Base-by-base conservation (phyloP, 2,888 invertebrate genomes). In the Dryococelus australis region DNA sequence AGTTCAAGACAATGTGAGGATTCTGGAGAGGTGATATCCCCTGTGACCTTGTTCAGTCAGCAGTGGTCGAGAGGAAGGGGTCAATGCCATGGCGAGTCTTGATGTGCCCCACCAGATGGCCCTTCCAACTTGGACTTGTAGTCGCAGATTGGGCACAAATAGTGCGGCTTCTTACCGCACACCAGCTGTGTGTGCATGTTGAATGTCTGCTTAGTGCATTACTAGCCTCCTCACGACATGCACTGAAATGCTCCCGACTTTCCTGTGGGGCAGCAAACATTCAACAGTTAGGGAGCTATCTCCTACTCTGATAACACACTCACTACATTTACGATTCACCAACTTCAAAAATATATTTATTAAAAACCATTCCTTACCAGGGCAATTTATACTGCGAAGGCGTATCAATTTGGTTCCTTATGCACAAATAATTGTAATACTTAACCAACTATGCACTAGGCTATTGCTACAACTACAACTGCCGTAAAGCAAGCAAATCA, bases 161-260 rank as follows among this genome's bases (percentile, higher is more conserved):
- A 91, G 87, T 90, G 90, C 12, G 91, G 91, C 86, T 91, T 90
- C 86, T 90, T 90, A 9, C 91, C 91, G 88, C 91, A 91, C 86
- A 91, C 91, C 85, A 90, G 89, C 84, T 88, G 89, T 86, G 87
- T 88, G 88, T 91, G 91, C 24, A 90, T 87, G 78, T 88, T 88
- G 43, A 91, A 87, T 47, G 89, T 87, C 65, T 53, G 65, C 90
- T 91, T 78, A 28, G 91, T 91, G 86, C 91, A 91, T 87, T 90
- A 91, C 89, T 87, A 88, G 88, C 86, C 83, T 80, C 81, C 88
- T 90, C 89, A 90, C 28, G 51, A 65, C 20, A 83, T 81, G 84
- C 88, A 88, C 28, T 43, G 26, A 20, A 47, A 84, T 47, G 47
- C 47, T 47, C 47, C 47, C 47, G 16, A 8, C 16, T 13, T 47